Conservation (phyloP, 2,797 vertebrate genomes). For the Lophius americanus region DNA sequence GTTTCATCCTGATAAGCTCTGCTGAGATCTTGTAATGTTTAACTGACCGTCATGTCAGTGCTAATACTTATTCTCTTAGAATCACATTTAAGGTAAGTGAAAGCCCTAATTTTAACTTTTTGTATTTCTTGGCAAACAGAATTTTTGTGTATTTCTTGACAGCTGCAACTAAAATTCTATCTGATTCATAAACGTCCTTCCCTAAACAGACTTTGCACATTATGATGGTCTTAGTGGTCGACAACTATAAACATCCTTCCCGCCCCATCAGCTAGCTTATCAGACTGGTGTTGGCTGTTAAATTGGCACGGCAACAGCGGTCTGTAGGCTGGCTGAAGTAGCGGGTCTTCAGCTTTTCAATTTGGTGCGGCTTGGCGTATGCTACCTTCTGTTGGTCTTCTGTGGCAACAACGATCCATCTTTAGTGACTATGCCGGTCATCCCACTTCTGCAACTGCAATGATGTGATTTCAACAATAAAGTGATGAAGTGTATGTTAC, state of each 20-base stretch:
- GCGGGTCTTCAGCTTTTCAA: constrained; percentile 84
- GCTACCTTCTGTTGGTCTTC: neutral
- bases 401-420: neutral
- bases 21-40: constrained; percentile 12
- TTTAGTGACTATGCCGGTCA: neutral
- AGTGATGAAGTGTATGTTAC: constrained; percentile 19
- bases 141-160: no score
- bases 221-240: no score
- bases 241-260: constrained; percentile 65
- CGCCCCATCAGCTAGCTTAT: constrained; percentile 98
- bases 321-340: constrained; percentile 99
- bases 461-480: constrained; percentile 53
- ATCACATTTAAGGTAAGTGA: constrained; percentile 72
- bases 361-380: neutral
- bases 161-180: no score
- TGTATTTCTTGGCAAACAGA: neutral
- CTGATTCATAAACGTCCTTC: no score
- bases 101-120: neutral
- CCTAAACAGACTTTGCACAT: no score
- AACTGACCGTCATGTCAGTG: constrained; percentile 5
- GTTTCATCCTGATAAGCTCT: neutral
- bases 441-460: constrained; percentile 11
- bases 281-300: constrained; percentile 99
- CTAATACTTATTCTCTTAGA: constrained; percentile 32
- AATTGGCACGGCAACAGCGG: constrained; percentile 90